Evolutionary conservation across 2,888 invertebrate species (phyloP), one percentile per base, ranked within the genome.

Genomic region (Polymixis lichenea): DNA sequence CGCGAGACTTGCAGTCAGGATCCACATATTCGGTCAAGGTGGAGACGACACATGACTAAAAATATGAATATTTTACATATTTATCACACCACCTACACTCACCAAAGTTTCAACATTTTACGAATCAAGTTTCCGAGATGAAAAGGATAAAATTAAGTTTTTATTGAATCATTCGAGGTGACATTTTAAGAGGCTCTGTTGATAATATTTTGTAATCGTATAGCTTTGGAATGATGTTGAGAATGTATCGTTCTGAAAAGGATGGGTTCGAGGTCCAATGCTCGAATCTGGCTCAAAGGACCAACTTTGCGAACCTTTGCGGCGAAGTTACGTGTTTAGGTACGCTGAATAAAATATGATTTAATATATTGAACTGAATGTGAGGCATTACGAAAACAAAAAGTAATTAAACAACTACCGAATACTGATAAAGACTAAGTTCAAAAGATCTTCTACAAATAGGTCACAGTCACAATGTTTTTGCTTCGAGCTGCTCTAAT

Each of bases 1-100:
- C 93, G 95, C 87, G 86, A 76, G 68, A 65, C 51, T 15, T 80
- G 83, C 85, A 88, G 89, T 91, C 89, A 94, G 94, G 94, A 94
- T 92, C 88, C 89, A 88, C 86, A 87, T 93, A 92, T 91, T 94
- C 93, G 95, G 95, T 95, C 95, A 95, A 95, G 95, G 95, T 91
- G 89, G 86, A 66, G 51, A 61, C 82, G 64, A 60, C 80, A 86
- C 83, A 80, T 78, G 67, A 88, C 80, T 83, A 82, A 85, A 87
- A 78, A 86, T 84, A 88, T 84, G 81, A 70, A 72, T 77, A 82
- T 82, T 76, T 71, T 67, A 51, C 53, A 53, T 51, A 69, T 85
- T n/a, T 69, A 74, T 51, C 49, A 49, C 51, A 84, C 56, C 75
- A 55, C 83, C 83, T 72, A 86, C 83, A 55, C 25, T 49, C 17